Evolutionary conservation across 2,113 vertebrate genomes (phyloP).

Genomic region (Menidia beryllina): DNA sequence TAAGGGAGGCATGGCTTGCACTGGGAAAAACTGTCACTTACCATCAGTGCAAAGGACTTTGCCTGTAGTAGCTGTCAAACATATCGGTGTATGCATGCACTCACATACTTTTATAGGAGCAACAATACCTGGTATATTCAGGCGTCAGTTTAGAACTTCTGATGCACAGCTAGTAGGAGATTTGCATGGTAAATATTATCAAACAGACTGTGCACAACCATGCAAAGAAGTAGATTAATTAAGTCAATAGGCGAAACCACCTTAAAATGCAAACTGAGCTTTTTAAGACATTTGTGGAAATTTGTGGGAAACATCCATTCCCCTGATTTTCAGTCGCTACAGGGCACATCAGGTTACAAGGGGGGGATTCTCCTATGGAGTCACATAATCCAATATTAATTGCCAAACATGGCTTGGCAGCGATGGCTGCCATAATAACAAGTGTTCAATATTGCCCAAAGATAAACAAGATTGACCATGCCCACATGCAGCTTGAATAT

Average conservation of each 20-base stretch:
- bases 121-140: not conserved
- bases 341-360: slow-evolving; percentile 1
- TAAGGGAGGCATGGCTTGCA: slow-evolving; percentile 32
- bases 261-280: not conserved
- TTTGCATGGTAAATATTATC: no score
- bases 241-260: not conserved
- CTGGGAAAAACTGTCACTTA: slow-evolving; percentile 42
- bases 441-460: slow-evolving; percentile 10
- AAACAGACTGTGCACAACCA: not conserved
- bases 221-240: no score
- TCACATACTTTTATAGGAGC: slow-evolving; percentile 11
- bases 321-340: not conserved
- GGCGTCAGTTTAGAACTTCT: not conserved
- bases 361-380: slow-evolving; percentile 7
- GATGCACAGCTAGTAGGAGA: not conserved
- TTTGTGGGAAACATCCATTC: slow-evolving; percentile 1
- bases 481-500: not conserved
- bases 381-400: slow-evolving; percentile 58
- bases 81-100: slow-evolving; percentile 8
- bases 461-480: not conserved
- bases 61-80: slow-evolving; percentile 44
- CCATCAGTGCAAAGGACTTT: slow-evolving; percentile 25
- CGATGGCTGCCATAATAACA: slow-evolving; percentile 46
- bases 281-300: not conserved
- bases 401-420: slow-evolving; percentile 46